Evolutionary conservation across 2,113 vertebrate species (phyloP).

Genomic region (Aegotheles bennettii): DNA sequence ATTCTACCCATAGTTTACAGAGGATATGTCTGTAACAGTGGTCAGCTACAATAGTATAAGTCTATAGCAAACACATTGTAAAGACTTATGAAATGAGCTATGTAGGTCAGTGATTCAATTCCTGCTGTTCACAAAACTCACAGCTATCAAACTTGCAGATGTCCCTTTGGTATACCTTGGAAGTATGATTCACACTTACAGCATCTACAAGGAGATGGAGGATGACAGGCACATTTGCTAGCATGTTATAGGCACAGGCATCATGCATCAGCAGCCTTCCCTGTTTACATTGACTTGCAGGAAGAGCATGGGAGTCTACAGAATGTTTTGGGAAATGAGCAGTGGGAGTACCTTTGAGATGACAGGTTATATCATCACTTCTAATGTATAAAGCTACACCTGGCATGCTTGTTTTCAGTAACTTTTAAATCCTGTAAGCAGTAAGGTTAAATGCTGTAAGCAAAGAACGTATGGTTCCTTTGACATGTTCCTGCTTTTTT

Average conservation of each 20-base stretch:
- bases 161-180: neutral
- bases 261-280: neutral
- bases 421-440: neutral
- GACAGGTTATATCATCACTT: neutral
- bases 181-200: neutral
- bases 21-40: neutral
- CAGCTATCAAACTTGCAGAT: neutral
- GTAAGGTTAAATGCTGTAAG: neutral
- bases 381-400: neutral
- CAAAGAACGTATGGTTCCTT: too few species aligned
- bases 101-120: neutral
- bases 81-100: neutral
- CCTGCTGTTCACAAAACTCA: neutral
- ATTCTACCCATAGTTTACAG: neutral
- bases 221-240: neutral
- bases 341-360: neutral
- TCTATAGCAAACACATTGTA: neutral
- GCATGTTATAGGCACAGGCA: neutral
- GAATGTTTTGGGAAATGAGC: neutral
- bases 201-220: neutral
- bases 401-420: neutral
- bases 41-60: rapidly evolving
- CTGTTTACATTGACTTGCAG: neutral
- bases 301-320: neutral
- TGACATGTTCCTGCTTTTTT: too few species aligned